Base-by-base conservation (phyloP, 2,888 invertebrate genomes). In the Zeuzera pyrina region DNA sequence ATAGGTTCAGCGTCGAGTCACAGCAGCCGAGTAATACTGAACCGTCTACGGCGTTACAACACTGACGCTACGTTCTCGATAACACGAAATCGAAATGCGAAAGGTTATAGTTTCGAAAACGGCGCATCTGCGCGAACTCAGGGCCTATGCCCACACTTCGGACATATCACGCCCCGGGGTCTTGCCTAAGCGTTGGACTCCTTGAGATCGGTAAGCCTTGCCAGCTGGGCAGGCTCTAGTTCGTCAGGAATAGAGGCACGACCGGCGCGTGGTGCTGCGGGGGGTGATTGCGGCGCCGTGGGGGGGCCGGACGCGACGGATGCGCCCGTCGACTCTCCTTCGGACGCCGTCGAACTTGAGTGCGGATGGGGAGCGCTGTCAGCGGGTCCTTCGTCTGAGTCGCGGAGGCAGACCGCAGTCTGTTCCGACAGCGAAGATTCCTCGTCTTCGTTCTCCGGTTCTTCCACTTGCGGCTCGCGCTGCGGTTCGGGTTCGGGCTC, bases 171-270 rank as follows among this genome's bases (percentile, higher is more conserved):
- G n/a, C n/a, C n/a, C n/a, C n/a, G n/a, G n/a, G n/a, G 11, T 28
- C 8, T n/a, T 46, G 48, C 43, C 74, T 92, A 95, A 84, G 95
- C 95, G 74, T 94, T 94, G 39, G 95, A 95, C 76, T 95, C 95
- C 71, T 95, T 95, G 37, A 95, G 87, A 65, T 93, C 92, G 62
- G 94, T 93, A 52, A 95, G 87, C 63, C 93, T 88, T 39, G 94
- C 94, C 53, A 95, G 86, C 67, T 94, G 94, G 60, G 94, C 93
- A 15, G 94, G 93, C 56, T 94, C 94, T 41, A 95, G 85, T 69
- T 94, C 95, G 72, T 94, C 94, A 22, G 94, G 94, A 63, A 94
- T 92, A 52, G 91, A 92, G 38, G 92, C 92, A 36, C 92, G 85
- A 27, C 92, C 92, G 14, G 91, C 92, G 7, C 91, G 89, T 2